Evolutionary conservation across 2,888 invertebrate species (phyloP).

Genomic region (Neoscelio sp.): DNA sequence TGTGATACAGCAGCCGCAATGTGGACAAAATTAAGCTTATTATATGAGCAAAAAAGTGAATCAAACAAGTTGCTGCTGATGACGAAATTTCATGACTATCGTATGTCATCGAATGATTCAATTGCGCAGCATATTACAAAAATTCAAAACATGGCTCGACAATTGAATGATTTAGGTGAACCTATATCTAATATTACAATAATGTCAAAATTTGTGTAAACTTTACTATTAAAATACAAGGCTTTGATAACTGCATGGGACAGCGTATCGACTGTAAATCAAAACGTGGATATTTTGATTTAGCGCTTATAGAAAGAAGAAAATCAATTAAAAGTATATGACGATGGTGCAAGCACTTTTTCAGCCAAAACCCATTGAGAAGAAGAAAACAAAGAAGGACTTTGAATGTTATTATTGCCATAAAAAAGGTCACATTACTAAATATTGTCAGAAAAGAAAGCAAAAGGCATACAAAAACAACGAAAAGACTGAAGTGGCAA

Average conservation of each 20-base stretch:
- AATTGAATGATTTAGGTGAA: conserved; percentile 54
- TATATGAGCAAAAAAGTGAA: conserved; percentile 47
- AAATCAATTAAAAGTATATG: conserved; percentile 17
- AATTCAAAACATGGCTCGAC: conserved; percentile 56
- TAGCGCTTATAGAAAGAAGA: conserved; percentile 58
- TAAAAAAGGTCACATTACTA: conserved; percentile 44
- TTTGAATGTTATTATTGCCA: too few species aligned
- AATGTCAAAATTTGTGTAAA: conserved; percentile 54
- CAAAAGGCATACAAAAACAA: conserved; percentile 1
- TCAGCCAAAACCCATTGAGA: too few species aligned
- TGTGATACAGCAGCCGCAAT: conserved; percentile 49
- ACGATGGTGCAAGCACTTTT: too few species aligned
- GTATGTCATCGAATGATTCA: conserved; percentile 39
- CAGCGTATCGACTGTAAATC: conserved; percentile 30
- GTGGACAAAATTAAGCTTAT: conserved; percentile 45
- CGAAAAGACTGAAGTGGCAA: neutral
- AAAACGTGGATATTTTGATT: conserved; percentile 36
- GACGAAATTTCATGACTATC: conserved; percentile 53
- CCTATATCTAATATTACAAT: conserved; percentile 41
- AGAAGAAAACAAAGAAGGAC: too few species aligned
- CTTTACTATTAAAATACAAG: conserved; percentile 52
- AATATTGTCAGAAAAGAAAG: conserved; percentile 23
- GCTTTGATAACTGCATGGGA: conserved; percentile 54
- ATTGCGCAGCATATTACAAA: conserved; percentile 27
- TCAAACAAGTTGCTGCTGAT: conserved; percentile 40